Evolutionary conservation across 2,888 invertebrate species (phyloP).

Genomic region (Sabatieria punctata): DNA sequence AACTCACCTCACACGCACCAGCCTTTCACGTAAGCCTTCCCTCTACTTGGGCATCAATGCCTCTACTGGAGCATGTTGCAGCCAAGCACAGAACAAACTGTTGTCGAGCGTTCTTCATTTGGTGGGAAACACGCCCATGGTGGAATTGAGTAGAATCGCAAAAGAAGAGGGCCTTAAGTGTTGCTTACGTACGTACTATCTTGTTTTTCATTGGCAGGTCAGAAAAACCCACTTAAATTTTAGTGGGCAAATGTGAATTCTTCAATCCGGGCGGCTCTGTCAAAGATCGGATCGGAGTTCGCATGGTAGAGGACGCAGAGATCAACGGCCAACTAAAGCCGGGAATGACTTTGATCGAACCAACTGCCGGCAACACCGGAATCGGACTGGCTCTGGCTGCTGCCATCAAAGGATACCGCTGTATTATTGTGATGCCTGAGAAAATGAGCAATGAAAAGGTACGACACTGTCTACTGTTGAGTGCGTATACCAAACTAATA

Average conservation of each 20-base stretch:
- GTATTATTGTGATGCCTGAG: no score
- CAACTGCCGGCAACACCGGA: conserved; percentile 53
- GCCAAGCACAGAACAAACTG: no score
- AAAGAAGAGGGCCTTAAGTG: conserved; percentile 29
- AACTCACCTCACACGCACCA: neutral
- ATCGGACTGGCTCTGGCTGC: conserved; percentile 83
- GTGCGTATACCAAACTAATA: no score
- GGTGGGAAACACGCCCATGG: conserved; percentile 35
- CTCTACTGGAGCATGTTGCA: no score
- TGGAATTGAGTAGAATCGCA: conserved; percentile 32
- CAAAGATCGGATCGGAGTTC: no score
- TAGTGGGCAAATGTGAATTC: no score
- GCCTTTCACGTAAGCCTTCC: neutral
- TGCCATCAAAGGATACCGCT: conserved; percentile 70
- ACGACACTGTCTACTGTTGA: no score
- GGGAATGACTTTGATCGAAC: conserved; percentile 54
- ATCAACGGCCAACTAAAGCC: conserved; percentile 44
- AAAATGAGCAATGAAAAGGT: no score
- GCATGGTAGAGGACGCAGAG: conserved; percentile 87
- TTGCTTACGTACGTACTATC: conserved; percentile 30
- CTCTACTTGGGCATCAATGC: no score
- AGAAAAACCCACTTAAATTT: no score
- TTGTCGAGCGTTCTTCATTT: conserved; percentile 3
- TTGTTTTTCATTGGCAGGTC: no score
- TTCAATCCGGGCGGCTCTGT: no score